Base-by-base conservation (phyloP, 1,140 invertebrate genomes). In the Scaptodrosophila lebanonensis region DNA sequence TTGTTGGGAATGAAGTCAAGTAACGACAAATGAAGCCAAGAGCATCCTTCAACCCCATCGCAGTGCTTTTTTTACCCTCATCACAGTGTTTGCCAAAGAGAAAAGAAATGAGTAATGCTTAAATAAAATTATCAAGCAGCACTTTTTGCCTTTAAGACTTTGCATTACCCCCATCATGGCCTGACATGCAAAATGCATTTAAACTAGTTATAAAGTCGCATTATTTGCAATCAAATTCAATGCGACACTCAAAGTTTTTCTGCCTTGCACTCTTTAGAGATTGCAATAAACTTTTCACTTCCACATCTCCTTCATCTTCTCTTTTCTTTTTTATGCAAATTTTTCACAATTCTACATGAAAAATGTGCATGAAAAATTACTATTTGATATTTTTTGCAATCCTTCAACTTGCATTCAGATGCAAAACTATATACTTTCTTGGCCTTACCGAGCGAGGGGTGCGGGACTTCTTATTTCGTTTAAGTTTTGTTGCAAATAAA, bases 121-220 rank as follows among this genome's bases (percentile, higher is more conserved):
- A 62, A 60, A 49, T 68, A 73, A 58, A 73, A 73, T 73, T 73
- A 73, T 73, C 69, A 50, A 56, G 60, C 63, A 71, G 56, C 70
- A 70, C 22, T 4, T 25, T 25, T 25, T 25, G 22, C 22, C 22
- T 25, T 25, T 25, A 25, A 25, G 8, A 3, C 3, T 25, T 25
- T n/a, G n/a, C 22, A 25, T 25, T 25, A 4, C 8, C 22, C 8
- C 8, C 22, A 25, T 25, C 22, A 4, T 25, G 3, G 22, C 22
- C 66, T 60, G 73, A 73, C 73, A 77, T 73, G 73, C 68, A 79
- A 79, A 77, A 65, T 73, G 73, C 73, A 77, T 77, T 77, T 79
- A 52, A 68, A 77, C 49, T 82, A 82, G 73, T 77, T 79, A 77
- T 68, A 79, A 77, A 77, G 73, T 82, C 73, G 65, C 75, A 77